phyloP scores from a whole-genome alignment of 2,113 vertebrate species.

The Syrrhaptes paradoxus region DNA sequence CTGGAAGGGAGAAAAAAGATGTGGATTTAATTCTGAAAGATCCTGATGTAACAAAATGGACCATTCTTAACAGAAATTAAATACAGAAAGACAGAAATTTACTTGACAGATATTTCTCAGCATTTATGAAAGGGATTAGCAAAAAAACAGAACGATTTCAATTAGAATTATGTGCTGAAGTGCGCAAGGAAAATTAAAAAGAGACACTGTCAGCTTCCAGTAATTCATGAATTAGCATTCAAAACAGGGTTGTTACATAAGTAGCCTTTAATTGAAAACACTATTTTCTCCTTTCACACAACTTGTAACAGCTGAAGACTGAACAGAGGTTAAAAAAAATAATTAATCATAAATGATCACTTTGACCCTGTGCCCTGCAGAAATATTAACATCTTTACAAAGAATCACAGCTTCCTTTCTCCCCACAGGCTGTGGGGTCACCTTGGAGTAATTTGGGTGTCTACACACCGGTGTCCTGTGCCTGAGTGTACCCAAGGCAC shows the following conservation, averaged over 20 bases:
- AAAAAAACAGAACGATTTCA: not conserved
- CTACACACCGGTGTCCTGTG: rapidly evolving
- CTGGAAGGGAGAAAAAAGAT: not conserved
- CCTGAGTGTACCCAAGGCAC: not conserved
- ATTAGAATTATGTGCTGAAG: constrained; percentile 30
- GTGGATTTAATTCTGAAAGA: not conserved
- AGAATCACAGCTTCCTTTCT: not conserved
- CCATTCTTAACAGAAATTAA: constrained; percentile 19
- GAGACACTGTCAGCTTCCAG: not conserved
- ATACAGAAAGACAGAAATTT: not conserved
- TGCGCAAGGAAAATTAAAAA: constrained; percentile 26
- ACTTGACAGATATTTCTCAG: constrained; percentile 11
- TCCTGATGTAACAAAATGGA: constrained; percentile 20
- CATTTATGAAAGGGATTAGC: constrained; percentile 3
- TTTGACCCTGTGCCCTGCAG: not conserved
- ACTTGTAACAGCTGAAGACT: not conserved
- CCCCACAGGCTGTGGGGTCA: not conserved
- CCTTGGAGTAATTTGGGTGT: not conserved
- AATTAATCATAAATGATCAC: not conserved
- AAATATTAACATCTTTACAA: not conserved
- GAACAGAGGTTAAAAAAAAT: not conserved
- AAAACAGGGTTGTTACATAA: constrained; percentile 50
- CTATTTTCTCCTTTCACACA: not conserved
- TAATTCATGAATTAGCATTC: constrained; percentile 52
- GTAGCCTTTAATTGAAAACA: constrained; percentile 51